phyloP scores from a whole-genome alignment of 1,140 invertebrate species.

The Aculops lycopersici region DNA sequence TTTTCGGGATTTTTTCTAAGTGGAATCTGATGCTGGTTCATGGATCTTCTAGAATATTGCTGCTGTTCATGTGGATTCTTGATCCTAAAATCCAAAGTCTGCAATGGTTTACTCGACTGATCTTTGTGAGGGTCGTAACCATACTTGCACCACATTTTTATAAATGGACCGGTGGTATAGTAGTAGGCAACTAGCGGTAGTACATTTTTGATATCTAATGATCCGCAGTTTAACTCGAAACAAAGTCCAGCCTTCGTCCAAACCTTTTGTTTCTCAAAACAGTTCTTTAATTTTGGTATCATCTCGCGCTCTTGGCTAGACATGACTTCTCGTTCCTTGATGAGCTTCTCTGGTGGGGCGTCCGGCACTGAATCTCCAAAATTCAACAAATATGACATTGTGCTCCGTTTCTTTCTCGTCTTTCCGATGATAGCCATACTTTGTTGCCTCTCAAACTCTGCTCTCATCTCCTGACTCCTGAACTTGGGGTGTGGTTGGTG shows the following conservation, averaged over 20 bases:
- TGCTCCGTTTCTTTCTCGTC: slow-evolving; percentile 4
- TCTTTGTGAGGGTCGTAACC: slow-evolving; percentile 17
- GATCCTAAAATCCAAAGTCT: slow-evolving; percentile 17
- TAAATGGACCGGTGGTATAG: slow-evolving; percentile 44
- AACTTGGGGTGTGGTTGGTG: slow-evolving; percentile 18
- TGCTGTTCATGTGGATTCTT: slow-evolving; percentile 4
- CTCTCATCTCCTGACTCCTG: slow-evolving; percentile 2
- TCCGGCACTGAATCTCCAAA: slow-evolving; percentile 4
- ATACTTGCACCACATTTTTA: slow-evolving; percentile 16
- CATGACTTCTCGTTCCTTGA: neutral
- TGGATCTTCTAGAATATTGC: neutral
- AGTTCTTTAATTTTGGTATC: slow-evolving; percentile 2
- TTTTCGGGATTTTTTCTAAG: slow-evolving; percentile 1
- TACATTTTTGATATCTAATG: slow-evolving; percentile 34
- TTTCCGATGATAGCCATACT: slow-evolving; percentile 3
- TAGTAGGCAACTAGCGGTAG: slow-evolving; percentile 49
- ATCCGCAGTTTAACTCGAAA: slow-evolving; percentile 21
- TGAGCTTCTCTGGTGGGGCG: slow-evolving; percentile 1
- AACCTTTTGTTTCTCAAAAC: slow-evolving; percentile 40
- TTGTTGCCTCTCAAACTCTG: neutral
- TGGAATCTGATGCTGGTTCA: slow-evolving; percentile 3
- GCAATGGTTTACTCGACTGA: slow-evolving; percentile 15
- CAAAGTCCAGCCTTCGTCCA: slow-evolving; percentile 44
- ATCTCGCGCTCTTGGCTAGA: neutral
- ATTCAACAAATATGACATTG: slow-evolving; percentile 1